Evolutionary conservation across 2,113 vertebrate species (phyloP), one percentile per base, ranked within the genome.

Genomic region (Serinus canaria): DNA sequence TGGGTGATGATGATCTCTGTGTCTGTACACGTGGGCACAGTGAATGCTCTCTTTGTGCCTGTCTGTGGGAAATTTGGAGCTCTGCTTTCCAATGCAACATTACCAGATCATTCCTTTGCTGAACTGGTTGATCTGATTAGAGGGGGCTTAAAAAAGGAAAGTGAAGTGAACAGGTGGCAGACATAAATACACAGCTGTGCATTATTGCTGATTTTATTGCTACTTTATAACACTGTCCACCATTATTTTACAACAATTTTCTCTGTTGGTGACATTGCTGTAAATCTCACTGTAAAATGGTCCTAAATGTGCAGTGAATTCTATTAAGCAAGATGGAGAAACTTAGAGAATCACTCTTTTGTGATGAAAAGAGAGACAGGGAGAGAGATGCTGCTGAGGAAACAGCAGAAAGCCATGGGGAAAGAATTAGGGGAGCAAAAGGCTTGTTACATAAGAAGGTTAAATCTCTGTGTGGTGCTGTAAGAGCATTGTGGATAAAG

Each of bases 281-380:
- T 97, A 97, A 97, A 97, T 97, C 96, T 97, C 89, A n/a, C 59
- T 76, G 67, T 93, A 84, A 97, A 98, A 95, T 68, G 73, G 91
- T 95, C 93, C 82, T 93, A 92, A 95, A 94, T 94, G 89, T 83
- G 87, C 84, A 76, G 75, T 90, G 95, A 96, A 94, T 95, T 46
- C 85, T 58, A 21, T 88, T 89, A 94, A 73, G 85, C 50, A 89
- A 93, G 83, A 81, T 6, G 24, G 15, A 60, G 56, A 70, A 83
- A 55, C 73, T 82, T 70, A 74, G 87, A 80, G 91, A 77, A 94
- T 89, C 85, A 10, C 69, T 87, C 20, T 47, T 52, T 52, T 43
- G 24, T 23, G 80, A 41, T 13, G 52, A 55, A 77, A 50, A 84
- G 75, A 66, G 77, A 53, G 85, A 28, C 16, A 22, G 46, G 46